phyloP scores from a whole-genome alignment of 2,888 invertebrate species.

The Aphidius colemani region DNA sequence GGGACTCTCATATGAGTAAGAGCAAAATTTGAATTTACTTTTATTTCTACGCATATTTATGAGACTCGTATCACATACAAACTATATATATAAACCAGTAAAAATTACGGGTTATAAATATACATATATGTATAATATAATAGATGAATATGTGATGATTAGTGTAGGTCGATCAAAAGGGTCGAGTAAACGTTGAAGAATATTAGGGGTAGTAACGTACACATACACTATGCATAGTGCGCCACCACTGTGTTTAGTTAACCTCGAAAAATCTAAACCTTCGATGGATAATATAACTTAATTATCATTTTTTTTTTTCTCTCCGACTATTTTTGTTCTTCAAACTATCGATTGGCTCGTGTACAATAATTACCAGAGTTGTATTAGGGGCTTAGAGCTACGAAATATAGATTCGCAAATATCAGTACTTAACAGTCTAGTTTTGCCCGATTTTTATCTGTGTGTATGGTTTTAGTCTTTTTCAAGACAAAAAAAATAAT shows the following conservation, averaged over 20 bases:
- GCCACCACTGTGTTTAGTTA: slow-evolving; percentile 32
- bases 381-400: slow-evolving; percentile 47
- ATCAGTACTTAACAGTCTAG: slow-evolving; percentile 3
- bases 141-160: slow-evolving; percentile 12
- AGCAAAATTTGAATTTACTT: slow-evolving; percentile 5
- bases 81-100: slow-evolving; percentile 4
- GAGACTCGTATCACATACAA: no score
- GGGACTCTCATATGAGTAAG: slow-evolving; percentile 22
- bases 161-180: slow-evolving; percentile 25
- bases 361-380: slow-evolving; percentile 56
- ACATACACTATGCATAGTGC: slow-evolving; percentile 34
- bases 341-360: slow-evolving; percentile 53
- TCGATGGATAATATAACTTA: not conserved
- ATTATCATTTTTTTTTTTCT: slow-evolving; percentile 36
- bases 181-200: slow-evolving; percentile 2
- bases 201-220: slow-evolving; percentile 1
- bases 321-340: slow-evolving; percentile 32
- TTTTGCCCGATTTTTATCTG: no score
- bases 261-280: no score
- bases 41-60: no score
- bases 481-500: no score
- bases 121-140: slow-evolving; percentile 8
- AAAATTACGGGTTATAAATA: slow-evolving; percentile 26
- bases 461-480: no score
- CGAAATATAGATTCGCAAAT: slow-evolving; percentile 40